Percentiles rank a stretch among this genome's conserved stretches.
These are phyloP conservation scores for Anas bahamensis DNA, from an alignment of 2,797 vertebrate species.

Conservation along the genomic window DNA sequence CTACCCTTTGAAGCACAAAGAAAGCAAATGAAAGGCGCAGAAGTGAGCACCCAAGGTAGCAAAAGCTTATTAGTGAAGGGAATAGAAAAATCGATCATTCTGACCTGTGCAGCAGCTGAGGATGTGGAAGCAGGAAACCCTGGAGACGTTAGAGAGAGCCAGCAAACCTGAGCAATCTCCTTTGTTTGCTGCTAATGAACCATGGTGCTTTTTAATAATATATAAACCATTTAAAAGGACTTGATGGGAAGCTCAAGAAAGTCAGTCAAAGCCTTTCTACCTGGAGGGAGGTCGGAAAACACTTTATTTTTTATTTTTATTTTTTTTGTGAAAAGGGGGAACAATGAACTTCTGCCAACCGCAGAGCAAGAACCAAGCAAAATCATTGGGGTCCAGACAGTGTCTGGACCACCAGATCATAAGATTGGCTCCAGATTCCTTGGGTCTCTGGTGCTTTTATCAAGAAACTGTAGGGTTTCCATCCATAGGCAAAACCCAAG, in stretches of 20 bases:
- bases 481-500: not conserved
- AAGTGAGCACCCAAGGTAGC: not conserved
- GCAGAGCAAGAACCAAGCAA: not conserved
- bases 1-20: not conserved
- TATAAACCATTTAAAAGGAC: not conserved
- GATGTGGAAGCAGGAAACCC: not conserved
- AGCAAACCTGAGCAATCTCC: not conserved
- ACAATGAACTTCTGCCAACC: not conserved
- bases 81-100: not conserved
- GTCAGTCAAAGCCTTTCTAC: not conserved
- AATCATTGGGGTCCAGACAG: not conserved
- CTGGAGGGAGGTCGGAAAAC: not conserved
- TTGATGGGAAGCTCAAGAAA: not conserved
- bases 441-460: not conserved
- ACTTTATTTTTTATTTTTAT: not conserved
- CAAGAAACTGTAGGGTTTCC: fast-evolving
- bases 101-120: not conserved
- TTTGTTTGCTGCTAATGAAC: slow-evolving; percentile 17
- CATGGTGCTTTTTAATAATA: not conserved
- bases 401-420: not conserved
- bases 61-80: not conserved
- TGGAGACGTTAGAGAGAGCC: not conserved
- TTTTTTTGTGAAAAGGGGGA: not conserved
- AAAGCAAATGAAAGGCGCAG: not conserved
- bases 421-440: not conserved